Base-by-base conservation (phyloP, 1,140 invertebrate genomes). In the Megalonaias nervosa region DNA sequence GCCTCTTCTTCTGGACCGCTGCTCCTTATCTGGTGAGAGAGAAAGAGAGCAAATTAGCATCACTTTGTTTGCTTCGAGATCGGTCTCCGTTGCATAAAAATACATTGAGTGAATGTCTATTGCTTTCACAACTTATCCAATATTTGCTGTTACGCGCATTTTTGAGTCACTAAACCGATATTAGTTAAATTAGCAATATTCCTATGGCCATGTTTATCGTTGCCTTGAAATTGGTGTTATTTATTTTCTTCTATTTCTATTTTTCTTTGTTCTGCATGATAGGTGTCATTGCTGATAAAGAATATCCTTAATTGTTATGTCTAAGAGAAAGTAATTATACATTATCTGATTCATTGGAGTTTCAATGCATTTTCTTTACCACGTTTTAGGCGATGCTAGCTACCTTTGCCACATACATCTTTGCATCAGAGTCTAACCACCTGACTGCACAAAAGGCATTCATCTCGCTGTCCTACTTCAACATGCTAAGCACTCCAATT, bases 391-490 rank as follows among this genome's bases (percentile, higher is more conserved):
- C 99, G 19, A 91, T 92, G 15, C 92, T 99, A 90, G 96, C 96
- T 76, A 96, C 97, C 85, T 99, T 99, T 86, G 86, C 86, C 6
- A 90, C 91, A 0, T 92, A 91, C 77, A 86, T 91, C 12, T 77
- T 91, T 55, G 77, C 80, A 11, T 86, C 86, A 48, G 80, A 80
- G 11, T 85, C 87, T 19, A 94, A 96, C 89, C 93, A 96, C 74
- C 92, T 99, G 87, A 95, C 97, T 90, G 95, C 97, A 83, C 93
- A 94, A 89, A 97, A 94, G 87, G 98, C 93, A 81, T 99, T 99
- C 92, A 97, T 99, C 80, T 97, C 98, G 79, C 93, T 99, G 83
- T 96, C 97, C 89, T 94, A 99, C 87, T 99, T 99, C 93, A 99
- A 99, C 92, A 97, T 99, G 86, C 94, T 99, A 81, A 94, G 97